These are phyloP conservation scores for Otus sunia DNA, from an alignment of 2,113 vertebrate species.

Conservation along the genomic window DNA sequence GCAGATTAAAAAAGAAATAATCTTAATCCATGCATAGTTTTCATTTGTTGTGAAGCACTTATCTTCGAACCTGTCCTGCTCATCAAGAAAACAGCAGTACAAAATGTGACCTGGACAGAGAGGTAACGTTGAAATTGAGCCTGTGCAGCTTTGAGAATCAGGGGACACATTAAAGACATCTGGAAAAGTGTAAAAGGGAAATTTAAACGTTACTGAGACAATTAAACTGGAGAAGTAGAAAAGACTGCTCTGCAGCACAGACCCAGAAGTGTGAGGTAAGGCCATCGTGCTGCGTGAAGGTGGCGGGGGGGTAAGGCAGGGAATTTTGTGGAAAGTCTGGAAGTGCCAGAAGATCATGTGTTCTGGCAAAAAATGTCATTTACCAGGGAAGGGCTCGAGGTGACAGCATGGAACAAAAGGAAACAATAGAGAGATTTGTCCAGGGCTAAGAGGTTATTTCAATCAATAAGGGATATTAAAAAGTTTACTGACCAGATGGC, in stretches of 20 bases:
- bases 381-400: not conserved
- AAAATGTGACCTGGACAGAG: not conserved
- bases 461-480: not conserved
- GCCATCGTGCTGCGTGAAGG: rapidly evolving
- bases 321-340: not conserved
- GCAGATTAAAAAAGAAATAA: not conserved
- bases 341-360: not conserved
- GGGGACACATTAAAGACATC: not conserved
- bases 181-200: not conserved
- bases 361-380: not conserved
- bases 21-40: not conserved
- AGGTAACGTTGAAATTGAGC: not conserved
- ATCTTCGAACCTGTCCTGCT: not conserved
- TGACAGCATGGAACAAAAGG: not conserved
- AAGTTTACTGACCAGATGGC: not conserved
- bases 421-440: not conserved
- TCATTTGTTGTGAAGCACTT: not conserved
- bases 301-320: not conserved
- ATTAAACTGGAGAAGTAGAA: not conserved
- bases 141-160: not conserved
- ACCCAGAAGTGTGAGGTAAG: not conserved
- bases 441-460: not conserved
- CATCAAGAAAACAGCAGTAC: not conserved
- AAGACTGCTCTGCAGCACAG: not conserved
- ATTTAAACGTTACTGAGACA: not conserved